Conservation (phyloP, 2,113 vertebrate genomes). For the Nerophis ophidion region DNA sequence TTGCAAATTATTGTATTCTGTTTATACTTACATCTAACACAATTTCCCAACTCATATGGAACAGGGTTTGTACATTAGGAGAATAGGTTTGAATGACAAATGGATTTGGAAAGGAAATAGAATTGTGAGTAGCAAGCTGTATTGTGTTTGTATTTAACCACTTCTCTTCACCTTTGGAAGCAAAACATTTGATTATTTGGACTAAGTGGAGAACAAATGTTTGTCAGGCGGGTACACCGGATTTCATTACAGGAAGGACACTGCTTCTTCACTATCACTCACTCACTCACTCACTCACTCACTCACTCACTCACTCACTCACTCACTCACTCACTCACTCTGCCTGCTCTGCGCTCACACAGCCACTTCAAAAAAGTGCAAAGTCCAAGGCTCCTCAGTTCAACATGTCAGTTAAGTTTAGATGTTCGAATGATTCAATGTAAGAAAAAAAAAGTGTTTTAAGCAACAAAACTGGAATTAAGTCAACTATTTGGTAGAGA, state of each 20-base stretch:
- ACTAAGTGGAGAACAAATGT: too few relatives aligned
- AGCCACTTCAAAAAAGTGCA: constrained; percentile 58
- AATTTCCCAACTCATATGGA: too few relatives aligned
- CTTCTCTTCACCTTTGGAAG: too few relatives aligned
- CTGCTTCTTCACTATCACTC: constrained; percentile 36
- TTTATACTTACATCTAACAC: too few relatives aligned
- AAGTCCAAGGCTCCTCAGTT: constrained; percentile 71
- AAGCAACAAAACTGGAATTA: constrained; percentile 70
- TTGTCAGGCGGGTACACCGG: background rate
- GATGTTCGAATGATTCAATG: too few relatives aligned
- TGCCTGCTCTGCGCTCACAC: constrained; percentile 11
- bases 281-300: constrained; percentile 12
- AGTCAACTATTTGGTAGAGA: constrained; percentile 79
- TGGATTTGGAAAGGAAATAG: too few relatives aligned
- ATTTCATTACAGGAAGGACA: background rate
- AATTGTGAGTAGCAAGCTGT: too few relatives aligned
- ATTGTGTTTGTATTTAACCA: too few relatives aligned
- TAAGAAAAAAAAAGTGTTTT: constrained; percentile 37
- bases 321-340: constrained; percentile 40
- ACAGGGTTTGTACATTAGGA: too few relatives aligned
- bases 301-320: constrained; percentile 48
- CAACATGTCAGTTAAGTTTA: constrained; percentile 50
- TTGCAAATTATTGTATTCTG: too few relatives aligned
- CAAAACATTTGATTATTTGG: too few relatives aligned
- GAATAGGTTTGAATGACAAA: too few relatives aligned